Conservation (phyloP, 2,888 invertebrate genomes). For the Drosophila anomelani region DNA sequence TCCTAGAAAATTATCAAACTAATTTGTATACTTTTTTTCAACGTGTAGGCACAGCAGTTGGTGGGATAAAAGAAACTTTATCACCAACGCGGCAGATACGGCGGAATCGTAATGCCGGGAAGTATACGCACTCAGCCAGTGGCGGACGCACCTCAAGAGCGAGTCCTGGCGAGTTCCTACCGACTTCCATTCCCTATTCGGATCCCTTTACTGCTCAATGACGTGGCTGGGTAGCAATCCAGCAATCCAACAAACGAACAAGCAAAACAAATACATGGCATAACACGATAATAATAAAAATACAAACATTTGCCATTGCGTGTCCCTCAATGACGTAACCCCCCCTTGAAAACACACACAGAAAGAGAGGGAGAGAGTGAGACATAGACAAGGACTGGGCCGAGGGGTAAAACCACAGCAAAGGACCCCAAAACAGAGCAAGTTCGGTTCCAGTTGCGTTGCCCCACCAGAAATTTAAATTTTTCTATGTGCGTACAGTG, state of each 20-base stretch:
- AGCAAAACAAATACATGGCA: conserved; percentile 39
- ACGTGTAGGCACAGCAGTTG: conserved; percentile 1
- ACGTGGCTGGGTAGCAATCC: conserved; percentile 56
- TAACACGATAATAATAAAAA: conserved; percentile 69
- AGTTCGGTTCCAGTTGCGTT: conserved; percentile 20
- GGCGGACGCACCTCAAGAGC: conserved; percentile 27
- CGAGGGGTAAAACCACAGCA: conserved; percentile 22
- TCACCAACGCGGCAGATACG: conserved; percentile 18
- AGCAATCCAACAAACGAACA: conserved; percentile 36
- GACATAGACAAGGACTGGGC: not conserved
- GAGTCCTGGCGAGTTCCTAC: not conserved
- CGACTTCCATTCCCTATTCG: not conserved
- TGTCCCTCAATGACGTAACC: conserved; percentile 77
- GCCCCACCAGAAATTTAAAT: conserved; percentile 29
- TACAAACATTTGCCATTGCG: conserved; percentile 71
- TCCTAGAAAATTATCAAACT: not conserved
- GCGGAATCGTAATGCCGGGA: conserved; percentile 16
- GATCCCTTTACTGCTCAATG: conserved; percentile 16
- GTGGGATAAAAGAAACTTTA: conserved; percentile 19
- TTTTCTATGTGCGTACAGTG: conserved; percentile 33
- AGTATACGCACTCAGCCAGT: conserved; percentile 5
- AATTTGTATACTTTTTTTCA: not conserved
- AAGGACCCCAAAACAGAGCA: conserved; percentile 3
- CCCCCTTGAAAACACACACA: conserved; percentile 16
- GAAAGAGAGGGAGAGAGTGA: not conserved